A percentile compares a stretch with the other conserved stretches of the same genome.
Conservation (phyloP, 2,113 vertebrate species). For the Takifugu bimaculatus region DNA sequence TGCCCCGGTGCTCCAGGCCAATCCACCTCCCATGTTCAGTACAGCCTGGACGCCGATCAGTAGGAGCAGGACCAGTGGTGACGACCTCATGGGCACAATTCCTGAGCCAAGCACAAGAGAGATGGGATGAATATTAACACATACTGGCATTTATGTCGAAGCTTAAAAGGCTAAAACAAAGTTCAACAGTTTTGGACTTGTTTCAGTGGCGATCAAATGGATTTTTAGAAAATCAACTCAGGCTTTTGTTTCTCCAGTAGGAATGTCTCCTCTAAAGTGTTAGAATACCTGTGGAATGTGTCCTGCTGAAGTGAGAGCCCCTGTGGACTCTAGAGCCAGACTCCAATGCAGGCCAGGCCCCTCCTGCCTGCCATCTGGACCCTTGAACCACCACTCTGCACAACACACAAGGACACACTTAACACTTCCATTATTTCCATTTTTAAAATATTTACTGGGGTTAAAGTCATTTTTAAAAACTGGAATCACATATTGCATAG, state of each 20-base stretch:
- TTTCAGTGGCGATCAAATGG: too few relatives aligned
- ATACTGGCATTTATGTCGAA: too few relatives aligned
- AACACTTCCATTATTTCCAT: not conserved
- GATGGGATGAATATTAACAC: not conserved
- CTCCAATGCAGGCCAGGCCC: slow-evolving; percentile 71
- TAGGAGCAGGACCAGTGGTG: slow-evolving; percentile 93
- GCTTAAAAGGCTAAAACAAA: too few relatives aligned
- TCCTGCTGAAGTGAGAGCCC: slow-evolving; percentile 75
- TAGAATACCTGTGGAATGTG: slow-evolving; percentile 77
- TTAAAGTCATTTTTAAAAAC: too few relatives aligned
- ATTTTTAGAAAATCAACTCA: too few relatives aligned
- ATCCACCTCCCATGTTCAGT: slow-evolving; percentile 83
- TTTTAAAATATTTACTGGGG: too few relatives aligned
- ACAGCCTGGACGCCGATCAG: slow-evolving; percentile 93
- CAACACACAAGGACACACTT: slow-evolving; percentile 37
- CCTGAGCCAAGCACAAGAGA: slow-evolving; percentile 43
- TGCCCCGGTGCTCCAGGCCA: slow-evolving; percentile 73
- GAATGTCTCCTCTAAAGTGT: slow-evolving; percentile 7
- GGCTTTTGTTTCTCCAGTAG: not conserved
- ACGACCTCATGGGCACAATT: slow-evolving; percentile 94
- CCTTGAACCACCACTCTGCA: slow-evolving; percentile 62
- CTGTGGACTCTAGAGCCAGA: slow-evolving; percentile 76
- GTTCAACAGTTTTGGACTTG: too few relatives aligned
- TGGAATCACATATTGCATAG: too few relatives aligned
- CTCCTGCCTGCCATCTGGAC: slow-evolving; percentile 77